These are phyloP conservation scores for Eulithis prunata DNA, from an alignment of 2,888 invertebrate species.

Conservation along the genomic window DNA sequence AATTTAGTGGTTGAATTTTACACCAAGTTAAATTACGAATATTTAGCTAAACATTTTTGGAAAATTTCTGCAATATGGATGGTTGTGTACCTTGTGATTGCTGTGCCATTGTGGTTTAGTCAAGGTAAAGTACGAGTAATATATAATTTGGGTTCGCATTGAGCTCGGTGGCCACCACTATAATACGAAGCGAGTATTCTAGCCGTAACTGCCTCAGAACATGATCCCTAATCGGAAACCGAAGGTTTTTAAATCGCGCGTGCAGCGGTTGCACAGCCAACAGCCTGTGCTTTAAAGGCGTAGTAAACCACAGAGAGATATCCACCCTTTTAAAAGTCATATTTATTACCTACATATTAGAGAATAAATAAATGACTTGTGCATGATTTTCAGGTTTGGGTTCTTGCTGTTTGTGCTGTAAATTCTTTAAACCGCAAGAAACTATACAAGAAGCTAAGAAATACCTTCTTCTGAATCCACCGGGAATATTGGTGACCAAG, in stretches of 20 bases:
- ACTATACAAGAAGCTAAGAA: constrained; percentile 82
- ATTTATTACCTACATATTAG: too few relatives aligned
- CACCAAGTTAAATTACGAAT: constrained; percentile 35
- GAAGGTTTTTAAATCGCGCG: too few relatives aligned
- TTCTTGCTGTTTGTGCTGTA: constrained; percentile 85
- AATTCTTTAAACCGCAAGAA: constrained; percentile 82
- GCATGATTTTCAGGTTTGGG: constrained; percentile 83
- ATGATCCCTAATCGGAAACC: too few relatives aligned
- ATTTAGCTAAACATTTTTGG: constrained; percentile 47
- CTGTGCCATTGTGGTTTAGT: constrained; percentile 70
- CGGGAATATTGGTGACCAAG: constrained; percentile 75
- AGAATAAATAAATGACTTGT: too few relatives aligned
- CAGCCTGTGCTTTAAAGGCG: too few relatives aligned
- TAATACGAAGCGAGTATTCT: too few relatives aligned
- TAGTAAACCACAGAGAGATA: too few relatives aligned
- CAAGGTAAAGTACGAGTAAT: constrained; percentile 53
- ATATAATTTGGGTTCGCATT: too few relatives aligned
- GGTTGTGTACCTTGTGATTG: constrained; percentile 58
- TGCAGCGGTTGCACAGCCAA: too few relatives aligned
- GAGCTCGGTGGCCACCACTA: too few relatives aligned
- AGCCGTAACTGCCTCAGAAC: too few relatives aligned
- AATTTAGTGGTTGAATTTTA: constrained; percentile 45
- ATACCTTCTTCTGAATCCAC: constrained; percentile 83
- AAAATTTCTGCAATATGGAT: constrained; percentile 60
- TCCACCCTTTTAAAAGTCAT: too few relatives aligned